phyloP scores from a whole-genome alignment of 2,113 vertebrate species.

The Trinectes maculatus region DNA sequence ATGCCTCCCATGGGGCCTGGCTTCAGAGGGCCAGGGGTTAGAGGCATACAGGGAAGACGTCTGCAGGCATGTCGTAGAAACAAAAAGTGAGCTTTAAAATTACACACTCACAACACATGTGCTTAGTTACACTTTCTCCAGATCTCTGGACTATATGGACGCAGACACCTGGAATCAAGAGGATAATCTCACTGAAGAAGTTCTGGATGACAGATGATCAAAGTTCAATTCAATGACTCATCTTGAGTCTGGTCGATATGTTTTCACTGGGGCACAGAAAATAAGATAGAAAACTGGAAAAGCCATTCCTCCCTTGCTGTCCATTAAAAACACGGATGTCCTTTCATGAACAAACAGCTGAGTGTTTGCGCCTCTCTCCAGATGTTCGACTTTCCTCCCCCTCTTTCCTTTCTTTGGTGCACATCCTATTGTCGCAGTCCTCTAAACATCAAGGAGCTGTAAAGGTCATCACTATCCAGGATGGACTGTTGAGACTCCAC shows the following conservation, averaged over 20 bases:
- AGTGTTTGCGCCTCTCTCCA: conserved; percentile 77
- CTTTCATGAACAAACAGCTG: conserved; percentile 69
- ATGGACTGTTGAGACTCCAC: conserved; percentile 66
- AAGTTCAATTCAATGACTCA: conserved; percentile 21
- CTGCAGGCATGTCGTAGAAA: conserved; percentile 29
- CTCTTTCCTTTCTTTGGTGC: conserved; percentile 41
- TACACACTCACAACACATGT: conserved; percentile 24
- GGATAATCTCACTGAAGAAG: background rate
- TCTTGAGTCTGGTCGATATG: conserved; percentile 2
- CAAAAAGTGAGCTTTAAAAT: conserved; percentile 33
- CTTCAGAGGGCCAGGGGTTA: conserved; percentile 46
- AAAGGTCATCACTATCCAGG: conserved; percentile 53
- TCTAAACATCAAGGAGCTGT: conserved; percentile 30
- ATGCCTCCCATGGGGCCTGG: conserved; percentile 54
- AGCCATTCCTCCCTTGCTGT: conserved; percentile 35
- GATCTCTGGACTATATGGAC: conserved; percentile 6
- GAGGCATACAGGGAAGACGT: conserved; percentile 27
- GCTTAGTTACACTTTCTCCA: conserved; percentile 2
- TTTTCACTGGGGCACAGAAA: conserved; percentile 28
- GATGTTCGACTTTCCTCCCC: conserved; percentile 63
- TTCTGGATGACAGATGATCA: background rate
- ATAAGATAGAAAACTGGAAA: conserved; percentile 38
- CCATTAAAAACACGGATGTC: conserved; percentile 44
- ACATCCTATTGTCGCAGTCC: conserved; percentile 53
- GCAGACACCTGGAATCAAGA: conserved; percentile 19